A percentile compares a stretch with the other conserved stretches of the same genome.
Conservation (phyloP, 2,797 vertebrate species). For the Mormyrus hasselquistii region DNA sequence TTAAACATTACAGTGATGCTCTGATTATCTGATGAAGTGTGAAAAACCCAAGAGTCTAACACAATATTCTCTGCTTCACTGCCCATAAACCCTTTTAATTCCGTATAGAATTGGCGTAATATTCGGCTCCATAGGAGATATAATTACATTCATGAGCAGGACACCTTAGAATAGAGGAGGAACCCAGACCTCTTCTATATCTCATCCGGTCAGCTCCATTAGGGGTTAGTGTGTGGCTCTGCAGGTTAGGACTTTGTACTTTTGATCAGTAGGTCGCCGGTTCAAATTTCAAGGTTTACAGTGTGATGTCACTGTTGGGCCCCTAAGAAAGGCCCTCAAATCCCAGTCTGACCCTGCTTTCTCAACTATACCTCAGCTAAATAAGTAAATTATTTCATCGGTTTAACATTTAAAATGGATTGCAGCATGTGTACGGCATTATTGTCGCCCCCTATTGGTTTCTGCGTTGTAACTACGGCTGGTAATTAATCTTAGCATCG, state of each 20-base stretch:
- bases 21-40: neutral
- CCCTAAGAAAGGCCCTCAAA: neutral
- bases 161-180: neutral
- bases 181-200: neutral
- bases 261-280: neutral
- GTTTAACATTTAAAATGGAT: neutral
- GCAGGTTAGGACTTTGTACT: neutral
- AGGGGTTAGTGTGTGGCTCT: neutral
- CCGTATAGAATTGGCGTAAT: neutral
- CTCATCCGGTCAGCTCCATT: neutral
- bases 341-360: neutral
- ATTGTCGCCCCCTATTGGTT: neutral
- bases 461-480: neutral
- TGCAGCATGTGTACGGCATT: neutral
- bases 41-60: conserved; percentile 16
- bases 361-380: neutral
- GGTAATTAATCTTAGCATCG: neutral
- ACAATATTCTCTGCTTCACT: conserved; percentile 6
- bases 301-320: neutral
- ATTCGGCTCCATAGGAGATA: neutral
- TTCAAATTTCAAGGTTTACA: neutral
- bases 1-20: neutral
- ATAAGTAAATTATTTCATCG: neutral
- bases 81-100: conserved; percentile 4
- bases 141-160: neutral